Evolutionary conservation across 2,888 invertebrate genomes (phyloP).

Genomic region (Lutraria lutraria): DNA sequence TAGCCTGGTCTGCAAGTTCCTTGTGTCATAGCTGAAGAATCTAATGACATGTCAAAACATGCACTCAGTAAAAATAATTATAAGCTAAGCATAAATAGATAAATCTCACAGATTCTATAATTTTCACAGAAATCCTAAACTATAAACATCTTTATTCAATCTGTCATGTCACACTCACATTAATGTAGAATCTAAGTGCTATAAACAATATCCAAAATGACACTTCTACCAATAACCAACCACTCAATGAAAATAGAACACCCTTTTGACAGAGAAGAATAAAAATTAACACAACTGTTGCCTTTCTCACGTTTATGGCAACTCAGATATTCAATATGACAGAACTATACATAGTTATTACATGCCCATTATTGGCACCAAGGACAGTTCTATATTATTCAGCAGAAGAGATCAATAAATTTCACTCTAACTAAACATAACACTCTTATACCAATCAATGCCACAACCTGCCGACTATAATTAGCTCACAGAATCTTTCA

Average conservation of each 20-base stretch:
- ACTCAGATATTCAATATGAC: slow-evolving; percentile 15
- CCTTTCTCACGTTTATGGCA: slow-evolving; percentile 31
- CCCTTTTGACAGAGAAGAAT: not conserved
- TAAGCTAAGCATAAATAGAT: slow-evolving; percentile 13
- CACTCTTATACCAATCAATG: slow-evolving; percentile 34
- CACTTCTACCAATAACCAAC: not conserved
- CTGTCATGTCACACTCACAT: not conserved
- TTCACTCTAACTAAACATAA: slow-evolving; percentile 24
- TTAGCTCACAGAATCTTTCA: slow-evolving; percentile 25
- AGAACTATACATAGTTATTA: slow-evolving; percentile 34
- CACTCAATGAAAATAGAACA: not conserved
- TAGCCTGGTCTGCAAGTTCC: too few species aligned
- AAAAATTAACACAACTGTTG: slow-evolving; percentile 32
- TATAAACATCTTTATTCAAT: not conserved
- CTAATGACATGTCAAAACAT: too few species aligned
- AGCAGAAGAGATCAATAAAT: slow-evolving; percentile 29
- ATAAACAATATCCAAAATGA: not conserved
- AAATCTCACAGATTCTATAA: not conserved
- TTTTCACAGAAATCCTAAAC: not conserved
- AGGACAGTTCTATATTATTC: not conserved
- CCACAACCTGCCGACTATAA: slow-evolving; percentile 25
- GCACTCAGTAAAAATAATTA: not conserved
- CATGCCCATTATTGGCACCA: slow-evolving; percentile 35
- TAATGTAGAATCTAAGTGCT: not conserved
- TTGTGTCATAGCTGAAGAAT: too few species aligned